A percentile compares a stretch with the other conserved stretches of the same genome.
phyloP scores from a whole-genome alignment of 2,113 vertebrate species.

The Cynopterus brachyotis region DNA sequence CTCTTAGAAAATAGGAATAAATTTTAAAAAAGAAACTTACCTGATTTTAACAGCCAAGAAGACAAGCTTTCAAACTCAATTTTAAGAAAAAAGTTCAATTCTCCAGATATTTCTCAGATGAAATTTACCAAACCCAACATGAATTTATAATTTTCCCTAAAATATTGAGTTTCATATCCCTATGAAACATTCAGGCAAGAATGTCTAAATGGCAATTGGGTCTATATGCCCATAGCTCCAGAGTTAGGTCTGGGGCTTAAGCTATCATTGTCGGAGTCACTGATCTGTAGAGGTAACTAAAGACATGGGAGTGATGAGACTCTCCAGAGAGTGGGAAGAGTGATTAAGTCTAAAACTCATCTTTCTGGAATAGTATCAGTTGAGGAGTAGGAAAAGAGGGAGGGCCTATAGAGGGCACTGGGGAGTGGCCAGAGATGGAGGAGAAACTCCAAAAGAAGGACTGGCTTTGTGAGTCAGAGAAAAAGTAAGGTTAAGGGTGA shows the following conservation, averaged over 20 bases:
- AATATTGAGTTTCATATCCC: not conserved
- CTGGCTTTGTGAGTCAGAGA: not conserved
- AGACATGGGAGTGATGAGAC: not conserved
- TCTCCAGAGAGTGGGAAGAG: not conserved
- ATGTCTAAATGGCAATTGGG: not conserved
- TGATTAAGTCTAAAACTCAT: not conserved
- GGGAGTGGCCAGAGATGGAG: not conserved
- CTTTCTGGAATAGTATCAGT: not conserved
- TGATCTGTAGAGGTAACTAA: not conserved
- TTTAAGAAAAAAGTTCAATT: slow-evolving; percentile 4
- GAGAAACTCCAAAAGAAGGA: not conserved
- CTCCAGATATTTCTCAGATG: not conserved
- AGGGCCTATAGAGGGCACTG: not conserved
- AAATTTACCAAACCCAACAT: not conserved
- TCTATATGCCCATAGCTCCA: not conserved
- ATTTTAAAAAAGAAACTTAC: not conserved
- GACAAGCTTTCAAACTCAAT: not conserved
- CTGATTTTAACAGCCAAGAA: slow-evolving; percentile 1
- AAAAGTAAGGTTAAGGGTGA: not conserved
- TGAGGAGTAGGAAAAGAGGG: not conserved
- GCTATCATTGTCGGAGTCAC: not conserved
- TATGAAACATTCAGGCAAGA: not conserved
- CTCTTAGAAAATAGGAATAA: not conserved
- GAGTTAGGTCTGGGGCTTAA: not conserved
- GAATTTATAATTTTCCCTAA: not conserved